Evolutionary conservation across 2,113 vertebrate genomes (phyloP).

Genomic region (Prochilodus magdalenae): DNA sequence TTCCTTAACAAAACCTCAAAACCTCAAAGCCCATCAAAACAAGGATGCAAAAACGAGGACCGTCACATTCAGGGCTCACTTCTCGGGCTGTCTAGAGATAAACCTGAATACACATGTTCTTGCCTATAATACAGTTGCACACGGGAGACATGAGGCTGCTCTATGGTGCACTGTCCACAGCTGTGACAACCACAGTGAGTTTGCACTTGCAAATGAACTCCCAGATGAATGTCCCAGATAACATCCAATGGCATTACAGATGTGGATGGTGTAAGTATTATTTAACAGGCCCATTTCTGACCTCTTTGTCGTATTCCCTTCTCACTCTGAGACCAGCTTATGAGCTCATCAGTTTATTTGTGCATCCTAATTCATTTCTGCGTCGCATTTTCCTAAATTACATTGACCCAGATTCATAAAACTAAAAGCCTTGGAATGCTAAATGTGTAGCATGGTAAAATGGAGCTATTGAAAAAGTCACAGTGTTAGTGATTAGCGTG

Average conservation of each 20-base stretch:
- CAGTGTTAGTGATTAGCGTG: too few species aligned
- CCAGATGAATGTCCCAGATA: background rate
- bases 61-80: background rate
- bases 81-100: too few species aligned
- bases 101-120: background rate
- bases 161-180: background rate
- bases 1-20: constrained; percentile 9
- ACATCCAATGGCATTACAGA: background rate
- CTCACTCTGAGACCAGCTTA: too few species aligned
- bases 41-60: background rate
- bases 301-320: too few species aligned
- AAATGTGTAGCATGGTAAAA: too few species aligned
- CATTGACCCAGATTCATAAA: too few species aligned
- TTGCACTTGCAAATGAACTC: background rate
- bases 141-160: background rate
- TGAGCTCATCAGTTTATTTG: too few species aligned
- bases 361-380: too few species aligned
- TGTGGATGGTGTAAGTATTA: background rate
- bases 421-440: too few species aligned
- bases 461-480: too few species aligned
- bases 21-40: background rate
- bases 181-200: background rate
- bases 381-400: too few species aligned
- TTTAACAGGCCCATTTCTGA: background rate
- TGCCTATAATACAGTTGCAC: too few species aligned